phyloP scores from a whole-genome alignment of 2,888 invertebrate genomes.

The Axea sp. region DNA sequence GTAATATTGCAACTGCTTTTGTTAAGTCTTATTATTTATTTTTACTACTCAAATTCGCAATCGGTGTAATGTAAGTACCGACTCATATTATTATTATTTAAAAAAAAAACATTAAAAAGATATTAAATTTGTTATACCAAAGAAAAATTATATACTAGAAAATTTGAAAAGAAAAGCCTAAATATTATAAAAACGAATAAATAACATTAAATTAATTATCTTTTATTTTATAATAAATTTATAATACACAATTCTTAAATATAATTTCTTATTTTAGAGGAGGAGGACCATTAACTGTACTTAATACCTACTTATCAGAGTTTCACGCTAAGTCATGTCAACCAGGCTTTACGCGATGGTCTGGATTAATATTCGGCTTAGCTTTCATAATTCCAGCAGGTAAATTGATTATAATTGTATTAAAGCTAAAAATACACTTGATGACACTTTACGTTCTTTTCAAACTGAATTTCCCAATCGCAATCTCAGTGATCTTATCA shows the following conservation, averaged over 20 bases:
- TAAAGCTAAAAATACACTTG: conserved; percentile 2
- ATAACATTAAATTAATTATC: too few relatives aligned
- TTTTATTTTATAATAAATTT: too few relatives aligned
- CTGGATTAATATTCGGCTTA: conserved; percentile 84
- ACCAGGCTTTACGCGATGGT: conserved; percentile 83
- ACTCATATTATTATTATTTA: conserved; percentile 7
- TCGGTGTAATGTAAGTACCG: conserved; percentile 87
- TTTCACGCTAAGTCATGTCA: conserved; percentile 85
- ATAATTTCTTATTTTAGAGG: conserved; percentile 81
- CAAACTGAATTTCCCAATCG: too few relatives aligned
- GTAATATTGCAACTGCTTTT: conserved; percentile 83
- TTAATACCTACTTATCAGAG: conserved; percentile 87
- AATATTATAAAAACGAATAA: too few relatives aligned
- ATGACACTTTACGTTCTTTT: background rate
- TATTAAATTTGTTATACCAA: too few relatives aligned
- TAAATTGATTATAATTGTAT: conserved; percentile 58
- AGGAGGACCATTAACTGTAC: conserved; percentile 87
- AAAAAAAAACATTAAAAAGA: background rate
- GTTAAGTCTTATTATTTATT: conserved; percentile 85
- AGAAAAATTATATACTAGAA: too few relatives aligned
- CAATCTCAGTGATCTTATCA: too few relatives aligned
- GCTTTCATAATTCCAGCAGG: conserved; percentile 84
- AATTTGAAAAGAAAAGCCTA: too few relatives aligned
- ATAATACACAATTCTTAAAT: too few relatives aligned
- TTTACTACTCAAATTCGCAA: conserved; percentile 85